Evolutionary conservation across 2,113 vertebrate species (phyloP), one percentile per base, ranked within the genome.

Genomic region (Pogona vitticeps): DNA sequence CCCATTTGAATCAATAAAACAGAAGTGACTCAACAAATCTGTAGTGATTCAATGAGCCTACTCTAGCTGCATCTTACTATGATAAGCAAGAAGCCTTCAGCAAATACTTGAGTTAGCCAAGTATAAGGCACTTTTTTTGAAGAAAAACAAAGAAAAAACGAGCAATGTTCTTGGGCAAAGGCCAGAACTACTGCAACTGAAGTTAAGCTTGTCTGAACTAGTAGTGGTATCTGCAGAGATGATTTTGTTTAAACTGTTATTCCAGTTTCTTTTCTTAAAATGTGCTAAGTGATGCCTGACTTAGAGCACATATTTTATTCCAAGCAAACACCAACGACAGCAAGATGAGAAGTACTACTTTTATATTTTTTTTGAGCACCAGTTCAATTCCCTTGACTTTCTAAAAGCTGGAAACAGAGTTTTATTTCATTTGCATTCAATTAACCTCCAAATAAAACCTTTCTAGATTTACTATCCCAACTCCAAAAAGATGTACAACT

Each of bases 141-240:
- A 56, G 3, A 56, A 75, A 52, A 82, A 86, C 85, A 86, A 78
- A 61, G 68, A 31, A 79, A 77, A 76, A 70, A 13, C 31, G 63
- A 28, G 56, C 36, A 84, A 8, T 59, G 58, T 38, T 84, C 5
- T 40, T 65, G 21, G 23, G 28, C 33, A 81, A 70, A 75, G 40
- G 23, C 31, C 10, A 81, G 38, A 82, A 58, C 21, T 18, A 31
- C 68, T 33, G 2, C 61, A 80, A 59, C 13, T 7, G 36, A 61
- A 52, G 38, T 23, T 65, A 68, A 78, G n/a, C 85, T 76, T 75
- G 79, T 76, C 42, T 67, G n/a, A 87, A 87, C 71, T 31, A 75
- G 71, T 73, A 81, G 17, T 12, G 18, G 40, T 31, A 61, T 23
- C 23, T 86, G n/a, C 79, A 87, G 40, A 87, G 61, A 38, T 75